Base-by-base conservation (phyloP, 2,888 invertebrate species). In the Agrotis clavis region DNA sequence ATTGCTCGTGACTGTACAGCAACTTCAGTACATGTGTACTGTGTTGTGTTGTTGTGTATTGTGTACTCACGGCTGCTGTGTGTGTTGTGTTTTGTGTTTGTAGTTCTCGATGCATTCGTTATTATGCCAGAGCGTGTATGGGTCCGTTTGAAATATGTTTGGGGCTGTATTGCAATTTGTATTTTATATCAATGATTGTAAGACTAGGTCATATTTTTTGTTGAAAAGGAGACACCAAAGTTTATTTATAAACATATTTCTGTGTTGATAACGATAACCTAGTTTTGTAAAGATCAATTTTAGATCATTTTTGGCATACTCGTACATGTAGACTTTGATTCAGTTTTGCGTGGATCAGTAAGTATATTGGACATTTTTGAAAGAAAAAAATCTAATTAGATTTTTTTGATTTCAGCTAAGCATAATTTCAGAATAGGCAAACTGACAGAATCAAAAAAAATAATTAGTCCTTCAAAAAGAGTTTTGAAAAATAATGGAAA, bases 51-150 rank as follows among this genome's bases (percentile, higher is more conserved):
- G 51, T 57, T 57, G 30, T 35, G n/a, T 35, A 57, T 14, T 74
- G 65, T 72, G 77, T 67, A 61, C 25, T 68, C 57, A 63, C 18
- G 53, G n/a, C 6, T 53, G 13, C 5, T 60, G 50, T 78, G 18
- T 75, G 45, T 61, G 57, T 64, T 67, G 47, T 71, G 45, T 69
- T 51, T 60, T 66, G 53, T 77, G 59, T 54, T 63, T 67, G 60
- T 19, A 25, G 50, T 56, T 53, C 21, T 48, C 65, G 51, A 60
- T 66, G 65, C 54, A 59, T 25, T 65, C 41, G 54, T 59, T 21
- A 78, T 62, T 63, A 59, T 51, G 57, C n/a, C 6, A 0, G 14
- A 11, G 53, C 11, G 48, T 30, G 18, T 72, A 21, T 19, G 11
- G 30, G 18, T 30, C n/a, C 6, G 57, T 57, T 35, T 13, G 14